Evolutionary conservation across 2,888 invertebrate species (phyloP).

Genomic region (Ferdinandea cuprea): DNA sequence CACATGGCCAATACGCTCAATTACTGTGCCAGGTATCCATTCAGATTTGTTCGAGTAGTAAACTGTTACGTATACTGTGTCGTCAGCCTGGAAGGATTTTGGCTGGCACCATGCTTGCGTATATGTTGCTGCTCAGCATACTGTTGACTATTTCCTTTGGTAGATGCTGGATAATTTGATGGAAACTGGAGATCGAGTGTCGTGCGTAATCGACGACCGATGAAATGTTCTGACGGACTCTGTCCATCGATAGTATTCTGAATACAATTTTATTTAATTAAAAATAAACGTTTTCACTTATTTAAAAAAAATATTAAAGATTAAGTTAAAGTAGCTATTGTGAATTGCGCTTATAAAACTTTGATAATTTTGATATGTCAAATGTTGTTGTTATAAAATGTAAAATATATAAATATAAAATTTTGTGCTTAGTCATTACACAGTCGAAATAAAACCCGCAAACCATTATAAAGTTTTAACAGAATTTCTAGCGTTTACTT

Average conservation of each 20-base stretch:
- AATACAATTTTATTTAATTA: conserved; percentile 2
- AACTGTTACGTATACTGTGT: conserved; percentile 33
- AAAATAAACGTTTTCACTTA: too few relatives aligned
- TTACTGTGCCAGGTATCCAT: conserved; percentile 38
- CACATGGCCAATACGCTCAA: conserved; percentile 15
- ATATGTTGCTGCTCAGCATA: conserved; percentile 28
- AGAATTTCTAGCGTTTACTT: too few relatives aligned
- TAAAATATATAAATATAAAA: too few relatives aligned
- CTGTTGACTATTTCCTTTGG: neutral
- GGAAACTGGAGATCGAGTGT: conserved; percentile 24
- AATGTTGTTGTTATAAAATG: conserved; percentile 30
- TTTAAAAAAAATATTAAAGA: too few relatives aligned
- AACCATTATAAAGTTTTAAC: too few relatives aligned
- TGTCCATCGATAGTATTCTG: conserved; percentile 21
- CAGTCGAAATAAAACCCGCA: too few relatives aligned
- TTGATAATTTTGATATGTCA: conserved; percentile 5
- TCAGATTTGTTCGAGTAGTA: conserved; percentile 25
- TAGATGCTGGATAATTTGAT: neutral
- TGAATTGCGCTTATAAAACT: conserved; percentile 4
- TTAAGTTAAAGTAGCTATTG: too few relatives aligned
- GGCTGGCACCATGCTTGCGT: conserved; percentile 25
- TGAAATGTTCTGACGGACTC: conserved; percentile 30
- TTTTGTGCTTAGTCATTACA: too few relatives aligned
- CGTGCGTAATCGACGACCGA: conserved; percentile 31
- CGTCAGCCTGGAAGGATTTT: conserved; percentile 19